phyloP scores from a whole-genome alignment of 2,888 invertebrate genomes.

The Theodoxus fluviatilis region DNA sequence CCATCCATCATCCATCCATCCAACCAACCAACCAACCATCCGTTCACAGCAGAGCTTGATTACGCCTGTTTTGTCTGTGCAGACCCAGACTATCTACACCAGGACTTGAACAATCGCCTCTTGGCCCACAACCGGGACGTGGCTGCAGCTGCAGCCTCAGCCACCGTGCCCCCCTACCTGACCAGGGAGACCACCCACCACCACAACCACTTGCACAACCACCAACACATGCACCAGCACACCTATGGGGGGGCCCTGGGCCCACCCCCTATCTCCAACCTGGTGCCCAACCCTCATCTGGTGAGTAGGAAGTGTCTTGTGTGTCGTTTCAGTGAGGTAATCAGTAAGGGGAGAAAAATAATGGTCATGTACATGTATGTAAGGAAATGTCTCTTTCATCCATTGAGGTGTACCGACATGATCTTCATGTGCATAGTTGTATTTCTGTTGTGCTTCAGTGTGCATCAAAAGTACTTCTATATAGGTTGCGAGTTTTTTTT shows the following conservation, averaged over 20 bases:
- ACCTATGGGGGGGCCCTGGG: slow-evolving; percentile 41
- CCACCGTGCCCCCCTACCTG: slow-evolving; percentile 43
- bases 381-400: no score
- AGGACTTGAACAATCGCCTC: slow-evolving; percentile 53
- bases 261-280: slow-evolving; percentile 39
- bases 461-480: no score
- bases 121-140: slow-evolving; percentile 42
- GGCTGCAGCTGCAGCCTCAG: slow-evolving; percentile 32
- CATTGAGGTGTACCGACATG: no score
- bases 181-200: slow-evolving; percentile 39
- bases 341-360: no score
- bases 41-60: not conserved
- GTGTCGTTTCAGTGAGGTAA: no score
- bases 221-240: slow-evolving; percentile 51
- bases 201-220: slow-evolving; percentile 51
- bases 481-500: no score
- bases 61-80: slow-evolving; percentile 2
- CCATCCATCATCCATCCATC: no score
- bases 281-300: slow-evolving; percentile 45
- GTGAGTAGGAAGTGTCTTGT: no score
- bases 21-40: no score
- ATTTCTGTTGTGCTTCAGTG: no score
- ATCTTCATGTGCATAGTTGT: no score
- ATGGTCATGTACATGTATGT: no score
- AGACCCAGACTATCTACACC: slow-evolving; percentile 53